A percentile compares a stretch with the other conserved stretches of the same genome.
Evolutionary conservation across 2,113 vertebrate genomes (phyloP).

Genomic region (Rhipidura dahli): DNA sequence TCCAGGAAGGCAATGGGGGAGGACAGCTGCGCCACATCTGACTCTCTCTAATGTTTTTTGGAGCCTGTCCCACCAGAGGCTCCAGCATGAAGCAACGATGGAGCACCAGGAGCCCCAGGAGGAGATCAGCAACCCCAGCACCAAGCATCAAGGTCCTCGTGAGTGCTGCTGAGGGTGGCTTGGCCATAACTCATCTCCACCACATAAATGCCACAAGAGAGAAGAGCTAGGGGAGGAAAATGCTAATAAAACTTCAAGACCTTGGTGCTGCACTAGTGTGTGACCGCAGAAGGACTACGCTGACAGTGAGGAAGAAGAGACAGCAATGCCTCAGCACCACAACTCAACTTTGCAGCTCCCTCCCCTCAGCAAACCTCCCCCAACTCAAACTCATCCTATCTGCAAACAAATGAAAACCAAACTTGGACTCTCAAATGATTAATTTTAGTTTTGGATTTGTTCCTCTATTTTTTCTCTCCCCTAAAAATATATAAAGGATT

Average conservation of each 20-base stretch:
- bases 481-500: background rate
- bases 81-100: background rate
- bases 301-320: background rate
- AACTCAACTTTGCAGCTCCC: background rate
- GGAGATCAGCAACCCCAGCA: background rate
- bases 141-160: fast-evolving
- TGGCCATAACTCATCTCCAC: background rate
- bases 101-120: background rate
- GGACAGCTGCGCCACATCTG: background rate
- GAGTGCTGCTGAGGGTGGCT: background rate
- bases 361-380: background rate
- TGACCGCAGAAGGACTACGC: fast-evolving
- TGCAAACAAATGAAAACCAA: slow-evolving; percentile 31
- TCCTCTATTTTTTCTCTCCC: background rate
- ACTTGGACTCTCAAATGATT: background rate
- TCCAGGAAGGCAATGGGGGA: background rate
- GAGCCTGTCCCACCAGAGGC: background rate
- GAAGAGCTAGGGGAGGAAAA: background rate
- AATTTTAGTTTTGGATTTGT: slow-evolving; percentile 33
- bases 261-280: fast-evolving
- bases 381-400: background rate
- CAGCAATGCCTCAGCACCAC: background rate
- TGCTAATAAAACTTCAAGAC: background rate
- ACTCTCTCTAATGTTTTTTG: background rate
- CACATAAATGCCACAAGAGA: background rate